Evolutionary conservation across 2,888 invertebrate genomes (phyloP).

Genomic region (Junonia oenone): DNA sequence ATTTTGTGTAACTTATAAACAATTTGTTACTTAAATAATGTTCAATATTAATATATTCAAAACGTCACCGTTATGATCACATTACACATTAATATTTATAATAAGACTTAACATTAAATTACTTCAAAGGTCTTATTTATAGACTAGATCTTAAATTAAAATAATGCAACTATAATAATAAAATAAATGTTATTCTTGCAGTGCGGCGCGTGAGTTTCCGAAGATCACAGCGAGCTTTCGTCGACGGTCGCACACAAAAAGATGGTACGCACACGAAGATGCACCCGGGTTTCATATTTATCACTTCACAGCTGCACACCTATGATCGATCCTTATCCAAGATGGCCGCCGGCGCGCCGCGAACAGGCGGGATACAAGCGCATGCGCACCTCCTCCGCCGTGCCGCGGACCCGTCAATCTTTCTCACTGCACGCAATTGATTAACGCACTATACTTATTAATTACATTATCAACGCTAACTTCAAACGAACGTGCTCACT

Average conservation of each 20-base stretch:
- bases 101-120: no score
- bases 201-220: constrained; percentile 13
- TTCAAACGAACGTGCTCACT: constrained; percentile 55
- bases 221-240: constrained; percentile 12
- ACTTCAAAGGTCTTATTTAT: neutral
- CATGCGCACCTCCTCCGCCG: constrained; percentile 59
- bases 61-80: no score
- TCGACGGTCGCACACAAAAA: constrained; percentile 37
- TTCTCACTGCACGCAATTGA: constrained; percentile 23
- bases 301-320: constrained; percentile 75
- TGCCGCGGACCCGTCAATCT: constrained; percentile 52
- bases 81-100: no score
- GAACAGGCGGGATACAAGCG: constrained; percentile 66
- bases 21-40: no score
- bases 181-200: constrained; percentile 10
- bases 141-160: neutral
- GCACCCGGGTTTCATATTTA: constrained; percentile 53
- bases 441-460: constrained; percentile 16
- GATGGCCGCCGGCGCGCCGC: constrained; percentile 70
- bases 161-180: neutral
- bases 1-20: no score
- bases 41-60: no score
- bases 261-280: constrained; percentile 44
- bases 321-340: constrained; percentile 76
- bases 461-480: constrained; percentile 16